Percentiles rank a stretch among this genome's conserved stretches.
Conservation (phyloP, 1,140 invertebrate genomes). For the Ptiloglossa arizonensis region DNA sequence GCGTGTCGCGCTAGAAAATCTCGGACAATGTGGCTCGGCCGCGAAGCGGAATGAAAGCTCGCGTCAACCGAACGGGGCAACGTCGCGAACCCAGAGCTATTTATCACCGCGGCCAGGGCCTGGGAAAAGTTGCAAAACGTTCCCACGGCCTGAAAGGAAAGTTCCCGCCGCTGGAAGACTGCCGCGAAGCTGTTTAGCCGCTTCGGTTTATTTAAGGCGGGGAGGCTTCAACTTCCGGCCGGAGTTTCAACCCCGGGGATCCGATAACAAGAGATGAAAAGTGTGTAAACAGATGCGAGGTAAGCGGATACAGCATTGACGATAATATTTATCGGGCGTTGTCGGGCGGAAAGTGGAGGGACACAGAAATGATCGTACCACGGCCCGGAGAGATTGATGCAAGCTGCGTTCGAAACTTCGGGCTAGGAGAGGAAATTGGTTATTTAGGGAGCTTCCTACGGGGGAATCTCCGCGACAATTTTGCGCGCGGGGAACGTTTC, state of each 20-base stretch:
- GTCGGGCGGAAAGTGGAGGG: not conserved
- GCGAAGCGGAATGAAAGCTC: not conserved
- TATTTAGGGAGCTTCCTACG: not conserved
- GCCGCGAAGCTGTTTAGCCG: not conserved
- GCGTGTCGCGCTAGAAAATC: not conserved
- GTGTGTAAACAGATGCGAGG: conserved; percentile 7
- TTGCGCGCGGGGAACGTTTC: not conserved
- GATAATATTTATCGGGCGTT: conserved; percentile 5
- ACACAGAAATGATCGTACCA: not conserved
- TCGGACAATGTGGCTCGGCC: not conserved
- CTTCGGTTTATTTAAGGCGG: conserved; percentile 16
- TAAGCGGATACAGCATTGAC: conserved; percentile 13
- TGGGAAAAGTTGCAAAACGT: not conserved
- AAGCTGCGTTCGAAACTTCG: not conserved
- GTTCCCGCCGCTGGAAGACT: not conserved
- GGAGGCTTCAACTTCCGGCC: conserved; percentile 3
- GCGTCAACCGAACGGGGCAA: not conserved
- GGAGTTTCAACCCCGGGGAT: not conserved
- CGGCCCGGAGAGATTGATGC: not conserved
- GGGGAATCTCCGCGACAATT: not conserved
- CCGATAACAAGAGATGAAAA: conserved; percentile 24
- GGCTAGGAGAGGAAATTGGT: not conserved
- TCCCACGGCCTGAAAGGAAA: not conserved
- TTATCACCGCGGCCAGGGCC: not conserved
- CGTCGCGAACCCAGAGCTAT: not conserved